Evolutionary conservation across 2,888 invertebrate species (phyloP), one percentile per base, ranked within the genome.

Genomic region (Chymomyza procnemis): DNA sequence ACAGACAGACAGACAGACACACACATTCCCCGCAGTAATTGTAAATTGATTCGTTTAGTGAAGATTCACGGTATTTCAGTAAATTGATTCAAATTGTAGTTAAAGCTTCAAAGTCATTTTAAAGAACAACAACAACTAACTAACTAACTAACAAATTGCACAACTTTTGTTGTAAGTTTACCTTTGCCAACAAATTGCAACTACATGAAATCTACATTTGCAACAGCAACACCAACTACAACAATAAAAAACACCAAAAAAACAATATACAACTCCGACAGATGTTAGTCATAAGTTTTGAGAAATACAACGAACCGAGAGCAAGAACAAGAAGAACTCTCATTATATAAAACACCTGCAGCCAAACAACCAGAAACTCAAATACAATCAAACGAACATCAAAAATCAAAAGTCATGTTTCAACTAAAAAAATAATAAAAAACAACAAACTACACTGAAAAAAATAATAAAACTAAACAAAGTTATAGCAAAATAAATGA

Each of bases 331-430:
- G 63, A 64, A 71, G 61, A 73, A 61, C 47, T 56, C 63, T 75
- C 70, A 76, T 73, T 69, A 69, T 47, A 47, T 50, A 68, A 41
- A 69, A 75, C 71, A 69, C 60, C 57, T 64, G 69, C 66, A 55
- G 58, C 57, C n/a, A n/a, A 56, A 30, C 67, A 12, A 41, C 12
- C 34, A 12, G 58, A 54, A 80, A 83, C 73, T 74, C 79, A 83
- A 85, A 81, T 65, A 80, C 71, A 84, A 72, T 74, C 81, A 76
- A 81, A 84, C 73, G 72, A 76, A 86, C 80, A 79, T 84, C 73
- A 61, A 72, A 84, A 81, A 81, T 86, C 81, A 86, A 79, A 75
- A 66, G 79, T 67, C 62, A 67, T 60, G 72, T 64, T 41, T 41
- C 69, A 83, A 71, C 74, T 71, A 55, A 64, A 61, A 62, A 72